phyloP scores from a whole-genome alignment of 2,113 vertebrate species.

The Scomber scombrus region DNA sequence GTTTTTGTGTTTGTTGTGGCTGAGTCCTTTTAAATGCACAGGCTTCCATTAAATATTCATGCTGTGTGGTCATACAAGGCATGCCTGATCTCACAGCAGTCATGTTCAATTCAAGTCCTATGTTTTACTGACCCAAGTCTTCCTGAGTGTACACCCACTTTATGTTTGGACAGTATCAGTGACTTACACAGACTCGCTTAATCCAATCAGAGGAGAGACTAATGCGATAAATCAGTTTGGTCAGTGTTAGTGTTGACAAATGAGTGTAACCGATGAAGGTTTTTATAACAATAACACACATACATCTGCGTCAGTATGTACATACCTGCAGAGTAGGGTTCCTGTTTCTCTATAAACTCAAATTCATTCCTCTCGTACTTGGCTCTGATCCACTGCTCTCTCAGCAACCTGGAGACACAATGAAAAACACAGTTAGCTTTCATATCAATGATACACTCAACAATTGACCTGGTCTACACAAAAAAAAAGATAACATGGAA shows the following conservation, averaged over 20 bases:
- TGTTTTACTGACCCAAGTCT: no score
- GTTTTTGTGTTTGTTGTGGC: no score
- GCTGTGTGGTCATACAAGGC: no score
- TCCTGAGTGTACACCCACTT: no score
- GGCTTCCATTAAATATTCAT: no score
- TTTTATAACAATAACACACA: background rate
- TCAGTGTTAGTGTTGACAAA: background rate
- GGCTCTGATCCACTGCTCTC: constrained; percentile 97
- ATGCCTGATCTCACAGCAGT: no score
- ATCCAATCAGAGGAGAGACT: no score
- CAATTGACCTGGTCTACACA: background rate
- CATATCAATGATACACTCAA: constrained; percentile 24
- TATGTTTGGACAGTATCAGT: background rate
- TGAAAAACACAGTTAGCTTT: constrained; percentile 52
- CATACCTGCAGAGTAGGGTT: constrained; percentile 96
- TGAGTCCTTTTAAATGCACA: no score
- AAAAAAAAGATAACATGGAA: background rate
- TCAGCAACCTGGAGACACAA: constrained; percentile 87
- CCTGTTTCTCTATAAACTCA: constrained; percentile 92
- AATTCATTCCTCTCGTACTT: constrained; percentile 97
- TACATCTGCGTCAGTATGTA: background rate
- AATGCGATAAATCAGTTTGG: background rate
- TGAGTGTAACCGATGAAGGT: background rate
- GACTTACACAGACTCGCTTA: no score
- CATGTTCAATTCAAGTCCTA: no score